Percentiles rank a stretch among this genome's conserved stretches.
phyloP scores from a whole-genome alignment of 2,797 vertebrate species.

The Sarcoramphus papa region DNA sequence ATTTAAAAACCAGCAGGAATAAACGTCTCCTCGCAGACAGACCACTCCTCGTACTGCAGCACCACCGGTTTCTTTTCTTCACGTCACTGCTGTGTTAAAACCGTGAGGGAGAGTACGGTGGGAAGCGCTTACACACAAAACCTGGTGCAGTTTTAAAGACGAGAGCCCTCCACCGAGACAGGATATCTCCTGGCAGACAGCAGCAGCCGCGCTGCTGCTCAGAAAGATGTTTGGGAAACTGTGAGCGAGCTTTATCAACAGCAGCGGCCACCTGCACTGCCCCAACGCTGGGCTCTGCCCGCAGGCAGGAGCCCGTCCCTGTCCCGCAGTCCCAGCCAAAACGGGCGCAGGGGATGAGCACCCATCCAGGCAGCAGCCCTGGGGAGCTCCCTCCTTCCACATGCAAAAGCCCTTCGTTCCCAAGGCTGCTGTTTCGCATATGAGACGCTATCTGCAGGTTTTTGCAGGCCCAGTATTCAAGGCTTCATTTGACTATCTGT shows the following conservation, averaged over 20 bases:
- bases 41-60: background rate
- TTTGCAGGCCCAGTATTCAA: background rate
- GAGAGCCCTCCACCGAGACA: background rate
- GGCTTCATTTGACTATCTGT: background rate
- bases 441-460: background rate
- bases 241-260: background rate
- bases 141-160: too few relatives aligned
- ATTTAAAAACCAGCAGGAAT: background rate
- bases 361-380: background rate
- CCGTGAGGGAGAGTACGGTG: background rate
- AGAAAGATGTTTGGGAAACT: background rate
- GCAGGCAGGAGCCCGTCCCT: background rate
- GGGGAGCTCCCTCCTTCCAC: background rate
- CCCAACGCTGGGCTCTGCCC: background rate
- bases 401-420: background rate
- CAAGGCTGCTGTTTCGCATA: background rate
- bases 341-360: background rate
- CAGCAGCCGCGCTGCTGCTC: background rate
- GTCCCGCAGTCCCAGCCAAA: background rate
- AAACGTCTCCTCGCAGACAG: background rate
- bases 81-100: background rate
- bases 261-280: background rate
- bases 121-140: background rate
- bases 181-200: background rate
- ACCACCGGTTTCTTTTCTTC: background rate